phyloP scores from a whole-genome alignment of 2,113 vertebrate species.

The Salvelinus namaycush region DNA sequence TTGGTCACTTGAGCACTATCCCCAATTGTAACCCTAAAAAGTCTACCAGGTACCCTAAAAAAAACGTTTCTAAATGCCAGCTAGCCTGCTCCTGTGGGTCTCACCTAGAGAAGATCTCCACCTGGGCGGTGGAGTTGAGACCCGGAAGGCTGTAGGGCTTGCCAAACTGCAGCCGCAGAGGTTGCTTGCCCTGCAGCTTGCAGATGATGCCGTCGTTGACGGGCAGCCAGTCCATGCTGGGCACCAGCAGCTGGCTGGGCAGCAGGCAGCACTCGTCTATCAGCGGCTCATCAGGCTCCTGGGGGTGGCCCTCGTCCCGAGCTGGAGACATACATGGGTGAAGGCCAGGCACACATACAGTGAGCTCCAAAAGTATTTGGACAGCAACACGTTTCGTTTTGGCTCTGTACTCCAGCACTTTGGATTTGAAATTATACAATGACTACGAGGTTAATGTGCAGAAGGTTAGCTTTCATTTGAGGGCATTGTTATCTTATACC shows the following conservation, averaged over 20 bases:
- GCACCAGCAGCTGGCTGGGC: conserved; percentile 95
- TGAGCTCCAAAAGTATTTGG: too few species aligned
- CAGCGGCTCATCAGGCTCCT: conserved; percentile 87
- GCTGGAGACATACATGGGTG: conserved; percentile 63
- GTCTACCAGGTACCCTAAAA: too few species aligned
- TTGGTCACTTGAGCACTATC: too few species aligned
- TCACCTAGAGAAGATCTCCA: conserved; percentile 85
- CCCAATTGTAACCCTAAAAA: too few species aligned
- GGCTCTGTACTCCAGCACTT: too few species aligned
- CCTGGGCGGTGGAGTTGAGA: conserved; percentile 66
- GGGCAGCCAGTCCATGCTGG: conserved; percentile 91
- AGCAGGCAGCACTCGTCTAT: conserved; percentile 94
- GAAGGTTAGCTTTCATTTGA: too few species aligned
- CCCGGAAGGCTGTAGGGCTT: conserved; percentile 76
- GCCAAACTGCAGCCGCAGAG: conserved; percentile 86
- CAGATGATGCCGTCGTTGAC: conserved; percentile 88
- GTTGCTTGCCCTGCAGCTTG: conserved; percentile 90
- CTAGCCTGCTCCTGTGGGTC: not conserved
- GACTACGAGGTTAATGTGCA: too few species aligned
- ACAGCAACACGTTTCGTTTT: too few species aligned
- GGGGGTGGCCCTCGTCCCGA: conserved; percentile 86
- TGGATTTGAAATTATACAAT: too few species aligned
- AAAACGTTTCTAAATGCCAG: too few species aligned
- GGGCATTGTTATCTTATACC: too few species aligned
- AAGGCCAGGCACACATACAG: too few species aligned